Evolutionary conservation across 2,797 vertebrate species (phyloP).

Genomic region (Meriones psammophilus): DNA sequence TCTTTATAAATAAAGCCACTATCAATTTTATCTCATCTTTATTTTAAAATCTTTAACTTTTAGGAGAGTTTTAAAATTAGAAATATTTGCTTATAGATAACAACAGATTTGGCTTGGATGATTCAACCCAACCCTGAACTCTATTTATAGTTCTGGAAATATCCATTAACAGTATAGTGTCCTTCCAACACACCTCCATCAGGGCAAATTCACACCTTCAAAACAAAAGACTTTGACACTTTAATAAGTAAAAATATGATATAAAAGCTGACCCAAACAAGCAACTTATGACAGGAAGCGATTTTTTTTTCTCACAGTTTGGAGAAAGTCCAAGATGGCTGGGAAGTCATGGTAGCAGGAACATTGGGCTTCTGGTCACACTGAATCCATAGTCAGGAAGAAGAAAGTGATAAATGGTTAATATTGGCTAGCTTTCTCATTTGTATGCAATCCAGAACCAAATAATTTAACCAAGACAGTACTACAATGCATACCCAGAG

Average conservation of each 20-base stretch:
- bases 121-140: not conserved
- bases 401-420: not conserved
- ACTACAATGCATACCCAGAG: not conserved
- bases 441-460: not conserved
- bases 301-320: not conserved
- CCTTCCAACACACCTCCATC: not conserved
- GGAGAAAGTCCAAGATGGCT: not conserved
- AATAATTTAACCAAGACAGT: not conserved
- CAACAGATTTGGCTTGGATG: not conserved
- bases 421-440: not conserved
- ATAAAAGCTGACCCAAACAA: not conserved
- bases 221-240: slow-evolving; percentile 6
- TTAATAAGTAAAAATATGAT: slow-evolving; percentile 39
- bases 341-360: not conserved
- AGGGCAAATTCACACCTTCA: not conserved
- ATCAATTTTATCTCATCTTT: not conserved
- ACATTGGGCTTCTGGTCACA: not conserved
- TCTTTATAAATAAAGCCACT: not conserved
- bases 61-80: slow-evolving; percentile 3
- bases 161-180: not conserved
- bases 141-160: not conserved
- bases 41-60: not conserved
- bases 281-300: not conserved
- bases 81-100: slow-evolving; percentile 14
- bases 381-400: not conserved